A percentile compares a stretch with the other conserved stretches of the same genome.
phyloP scores from a whole-genome alignment of 2,797 vertebrate species.

The Thaleichthys pacificus region DNA sequence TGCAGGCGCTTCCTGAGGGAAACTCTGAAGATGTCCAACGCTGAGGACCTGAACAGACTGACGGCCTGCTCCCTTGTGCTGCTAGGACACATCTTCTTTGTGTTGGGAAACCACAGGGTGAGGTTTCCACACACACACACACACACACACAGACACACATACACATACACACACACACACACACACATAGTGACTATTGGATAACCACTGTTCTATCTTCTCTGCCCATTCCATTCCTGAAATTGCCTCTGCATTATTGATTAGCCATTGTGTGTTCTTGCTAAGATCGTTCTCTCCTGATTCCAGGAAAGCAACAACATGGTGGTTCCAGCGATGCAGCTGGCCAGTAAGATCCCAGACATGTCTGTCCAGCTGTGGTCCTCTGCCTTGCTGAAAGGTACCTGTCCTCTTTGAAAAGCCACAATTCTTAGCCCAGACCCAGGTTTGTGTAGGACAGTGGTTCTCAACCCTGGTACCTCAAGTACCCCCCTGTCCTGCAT shows the following conservation, averaged over 20 bases:
- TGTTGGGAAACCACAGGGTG: conserved; percentile 96
- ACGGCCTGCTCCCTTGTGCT: conserved; percentile 96
- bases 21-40: conserved; percentile 98
- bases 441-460: too few relatives aligned
- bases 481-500: too few relatives aligned
- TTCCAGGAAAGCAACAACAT: conserved; percentile 97
- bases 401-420: neutral
- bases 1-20: conserved; percentile 91
- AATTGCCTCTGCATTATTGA: too few relatives aligned
- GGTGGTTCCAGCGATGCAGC: conserved; percentile 99
- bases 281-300: neutral
- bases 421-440: too few relatives aligned
- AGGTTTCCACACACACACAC: conserved; percentile 16
- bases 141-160: too few relatives aligned
- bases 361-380: conserved; percentile 99
- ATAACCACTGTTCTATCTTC: too few relatives aligned
- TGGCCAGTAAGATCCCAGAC: conserved; percentile 98
- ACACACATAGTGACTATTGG: too few relatives aligned
- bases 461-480: too few relatives aligned
- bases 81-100: conserved; percentile 97
- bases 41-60: conserved; percentile 94
- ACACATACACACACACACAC: too few relatives aligned
- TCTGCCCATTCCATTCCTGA: too few relatives aligned
- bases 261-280: neutral
- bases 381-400: conserved; percentile 92